Base-by-base conservation (phyloP, 2,113 vertebrate species). In the Calyptomena viridis region DNA sequence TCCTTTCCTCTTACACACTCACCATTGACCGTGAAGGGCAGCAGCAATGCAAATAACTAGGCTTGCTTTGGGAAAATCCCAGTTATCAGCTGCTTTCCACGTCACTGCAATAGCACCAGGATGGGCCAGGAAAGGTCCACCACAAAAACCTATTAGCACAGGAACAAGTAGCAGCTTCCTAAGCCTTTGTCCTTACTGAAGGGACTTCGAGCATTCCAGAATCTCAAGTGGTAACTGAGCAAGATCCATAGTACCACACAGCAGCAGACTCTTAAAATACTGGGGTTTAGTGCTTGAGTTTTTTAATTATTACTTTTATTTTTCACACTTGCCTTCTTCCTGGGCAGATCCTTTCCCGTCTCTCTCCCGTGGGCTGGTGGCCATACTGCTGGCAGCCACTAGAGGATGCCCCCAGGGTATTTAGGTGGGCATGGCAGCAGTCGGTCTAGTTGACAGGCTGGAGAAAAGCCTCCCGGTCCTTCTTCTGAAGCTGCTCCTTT, bases 171-270 rank as follows among this genome's bases (percentile, higher is more conserved):
- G 20, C 39, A 67, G 42, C 25, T 55, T 20, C 5, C 59, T 20
- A 39, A n/a, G 37, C 30, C 27, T 83, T 69, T 50, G 12, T 18
- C 30, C 20, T 69, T 47, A 9, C 17, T 18, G 8, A 24, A 53
- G 46, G 14, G 44, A 24, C 42, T 7, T 40, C 40, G 11, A 12
- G 71, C 31, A 6, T 52, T 47, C 50, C 49, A 16, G 27, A 25
- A 30, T 18, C 56, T 25, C 75, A 49, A 12, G 25, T 5, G 4
- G 13, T 12, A 67, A 23, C 33, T 17, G 24, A 76, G 49, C 39
- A 68, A 40, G 58, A 33, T 1, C 37, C 5, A 0, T 0, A 0
- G 50, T 37, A 37, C 18, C 47, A 35, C 15, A 33, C 14, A 47
- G 27, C 68, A 42, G 12, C 75, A 39, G 15, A 25, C 20, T 27